These are phyloP conservation scores for Cryptoblepharus egeriae DNA, from an alignment of 2,797 vertebrate genomes.

Conservation along the genomic window DNA sequence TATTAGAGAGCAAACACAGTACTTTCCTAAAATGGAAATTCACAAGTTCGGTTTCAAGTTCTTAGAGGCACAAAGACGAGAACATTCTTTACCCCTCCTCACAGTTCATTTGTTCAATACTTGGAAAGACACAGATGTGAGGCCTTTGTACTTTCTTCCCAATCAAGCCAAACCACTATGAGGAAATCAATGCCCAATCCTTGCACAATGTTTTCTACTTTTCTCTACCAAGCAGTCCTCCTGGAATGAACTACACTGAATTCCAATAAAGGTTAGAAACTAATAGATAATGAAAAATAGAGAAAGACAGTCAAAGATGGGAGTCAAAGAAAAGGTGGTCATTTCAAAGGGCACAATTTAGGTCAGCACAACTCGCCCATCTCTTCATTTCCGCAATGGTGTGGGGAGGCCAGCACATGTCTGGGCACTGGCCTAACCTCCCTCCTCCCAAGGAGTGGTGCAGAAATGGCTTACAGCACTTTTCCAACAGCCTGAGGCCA, in stretches of 20 bases:
- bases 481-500: no score
- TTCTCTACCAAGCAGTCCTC: neutral
- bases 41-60: neutral
- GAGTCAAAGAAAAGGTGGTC: no score
- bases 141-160: neutral
- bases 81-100: neutral
- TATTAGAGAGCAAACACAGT: neutral
- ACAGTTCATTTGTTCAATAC: neutral
- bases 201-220: neutral
- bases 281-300: no score
- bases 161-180: neutral
- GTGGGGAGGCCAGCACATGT: no score
- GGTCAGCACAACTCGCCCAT: no score
- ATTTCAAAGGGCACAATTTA: no score
- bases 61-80: neutral
- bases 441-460: no score
- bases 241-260: neutral
- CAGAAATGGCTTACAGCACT: no score
- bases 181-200: neutral
- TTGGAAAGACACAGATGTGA: neutral
- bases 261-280: neutral
- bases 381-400: no score
- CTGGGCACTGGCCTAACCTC: no score
- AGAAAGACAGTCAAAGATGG: neutral
- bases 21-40: neutral